These are phyloP conservation scores for Chalcosyrphus nemorum DNA, from an alignment of 2,888 invertebrate genomes.

Conservation along the genomic window DNA sequence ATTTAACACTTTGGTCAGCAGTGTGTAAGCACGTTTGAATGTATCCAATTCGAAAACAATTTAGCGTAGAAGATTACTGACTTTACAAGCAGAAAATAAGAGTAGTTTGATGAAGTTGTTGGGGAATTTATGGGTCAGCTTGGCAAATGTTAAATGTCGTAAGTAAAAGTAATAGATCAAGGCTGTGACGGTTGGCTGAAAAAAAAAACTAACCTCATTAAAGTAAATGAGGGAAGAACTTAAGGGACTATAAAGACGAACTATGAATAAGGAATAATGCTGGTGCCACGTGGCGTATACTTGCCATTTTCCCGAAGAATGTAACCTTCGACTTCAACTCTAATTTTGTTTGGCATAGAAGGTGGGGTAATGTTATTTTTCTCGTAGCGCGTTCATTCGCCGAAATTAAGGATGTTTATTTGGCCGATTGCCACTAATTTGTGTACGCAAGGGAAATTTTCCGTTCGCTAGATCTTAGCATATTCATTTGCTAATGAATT, in stretches of 20 bases:
- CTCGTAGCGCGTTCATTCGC: too few species aligned
- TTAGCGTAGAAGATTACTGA: conserved; percentile 48
- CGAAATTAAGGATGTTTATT: too few species aligned
- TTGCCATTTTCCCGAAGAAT: background rate
- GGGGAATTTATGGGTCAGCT: background rate
- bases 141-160: background rate
- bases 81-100: conserved; percentile 16
- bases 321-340: background rate
- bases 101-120: conserved; percentile 6
- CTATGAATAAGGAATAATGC: background rate
- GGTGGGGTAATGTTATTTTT: too few species aligned
- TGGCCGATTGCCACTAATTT: too few species aligned
- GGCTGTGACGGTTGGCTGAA: background rate
- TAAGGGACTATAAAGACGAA: background rate
- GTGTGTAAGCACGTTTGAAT: conserved; percentile 44
- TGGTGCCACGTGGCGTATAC: conserved; percentile 1
- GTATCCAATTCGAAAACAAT: conserved; percentile 64
- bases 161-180: background rate
- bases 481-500: too few species aligned
- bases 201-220: conserved; percentile 14
- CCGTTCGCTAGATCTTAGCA: too few species aligned
- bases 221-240: background rate
- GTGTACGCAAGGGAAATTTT: too few species aligned
- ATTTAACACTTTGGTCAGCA: conserved; percentile 36
- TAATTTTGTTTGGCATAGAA: too few species aligned